Percentiles rank a stretch among this genome's conserved stretches.
Conservation (phyloP, 2,888 invertebrate genomes). For the Panzeria rudis region DNA sequence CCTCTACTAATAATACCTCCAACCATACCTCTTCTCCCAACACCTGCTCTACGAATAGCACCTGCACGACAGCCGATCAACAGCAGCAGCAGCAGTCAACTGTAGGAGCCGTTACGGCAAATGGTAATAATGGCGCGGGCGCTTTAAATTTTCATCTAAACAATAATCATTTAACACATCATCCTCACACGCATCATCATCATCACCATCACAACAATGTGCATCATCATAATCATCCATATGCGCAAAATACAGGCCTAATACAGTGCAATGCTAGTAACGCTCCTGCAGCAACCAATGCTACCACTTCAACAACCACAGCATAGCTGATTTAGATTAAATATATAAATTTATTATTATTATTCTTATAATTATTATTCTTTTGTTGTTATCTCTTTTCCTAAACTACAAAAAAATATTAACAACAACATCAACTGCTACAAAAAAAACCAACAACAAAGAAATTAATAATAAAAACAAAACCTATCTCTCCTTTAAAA, state of each 20-base stretch:
- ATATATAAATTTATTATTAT: conserved; percentile 65
- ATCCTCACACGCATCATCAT: conserved; percentile 76
- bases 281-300: conserved; percentile 75
- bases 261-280: conserved; percentile 83
- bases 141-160: conserved; percentile 81
- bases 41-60: conserved; percentile 67
- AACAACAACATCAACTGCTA: conserved; percentile 66
- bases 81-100: conserved; percentile 61
- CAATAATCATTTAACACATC: conserved; percentile 77
- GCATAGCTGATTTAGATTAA: conserved; percentile 80
- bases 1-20: conserved; percentile 68
- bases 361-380: conserved; percentile 62
- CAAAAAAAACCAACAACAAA: conserved; percentile 73
- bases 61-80: conserved; percentile 70
- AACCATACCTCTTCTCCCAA: conserved; percentile 60
- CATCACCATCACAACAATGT: conserved; percentile 75
- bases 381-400: conserved; percentile 65
- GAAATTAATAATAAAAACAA: conserved; percentile 59
- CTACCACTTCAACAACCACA: conserved; percentile 79
- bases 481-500: conserved; percentile 73
- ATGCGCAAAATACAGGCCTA: conserved; percentile 80
- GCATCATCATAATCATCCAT: conserved; percentile 70
- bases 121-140: conserved; percentile 78
- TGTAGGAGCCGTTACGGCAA: conserved; percentile 68
- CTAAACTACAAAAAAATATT: conserved; percentile 62